Base-by-base conservation (phyloP, 2,888 invertebrate genomes). In the Zygaena filipendulae region DNA sequence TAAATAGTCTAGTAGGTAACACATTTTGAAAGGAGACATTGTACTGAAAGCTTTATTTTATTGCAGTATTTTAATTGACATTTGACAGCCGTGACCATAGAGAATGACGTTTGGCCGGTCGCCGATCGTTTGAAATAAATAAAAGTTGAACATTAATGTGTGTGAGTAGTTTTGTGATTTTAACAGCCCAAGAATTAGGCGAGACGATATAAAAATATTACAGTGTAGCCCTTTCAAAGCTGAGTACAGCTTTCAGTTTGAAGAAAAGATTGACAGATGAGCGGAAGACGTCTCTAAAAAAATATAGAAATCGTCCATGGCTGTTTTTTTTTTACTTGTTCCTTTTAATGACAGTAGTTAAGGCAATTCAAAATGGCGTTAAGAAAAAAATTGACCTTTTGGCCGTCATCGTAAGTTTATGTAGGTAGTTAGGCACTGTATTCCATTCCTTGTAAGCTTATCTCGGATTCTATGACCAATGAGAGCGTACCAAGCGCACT, bases 191-290 rank as follows among this genome's bases (percentile, higher is more conserved):
- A 32, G 41, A 50, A 56, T 52, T 47, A 39, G 44, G 46, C 56
- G 53, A 41, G 46, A 52, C 47, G 50, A 33, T 31, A 37, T 54
- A 48, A 51, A 51, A 38, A 29, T n/a, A n/a, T 36, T 41, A 43
- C 42, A 43, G 33, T 39, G 30, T 43, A 43, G 40, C 35, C 42
- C 38, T 43, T 47, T 46, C 40, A n/a, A n/a, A n/a, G n/a, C n/a
- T n/a, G n/a, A n/a, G n/a, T n/a, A 38, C 23, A 31, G 29, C 10
- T 21, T 25, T 24, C 25, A 25, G 19, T 29, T 10, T 5, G 24
- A 25, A 30, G 13, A 12, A 23, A 23, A 34, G 43, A 44, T 47
- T 44, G 48, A 52, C 51, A 49, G 39, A 41, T 51, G 52, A 42
- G 42, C n/a, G n/a, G n/a, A n/a, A n/a, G n/a, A n/a, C n/a, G n/a